Base-by-base conservation (phyloP, 2,797 vertebrate species). In the Prunella strophiata region DNA sequence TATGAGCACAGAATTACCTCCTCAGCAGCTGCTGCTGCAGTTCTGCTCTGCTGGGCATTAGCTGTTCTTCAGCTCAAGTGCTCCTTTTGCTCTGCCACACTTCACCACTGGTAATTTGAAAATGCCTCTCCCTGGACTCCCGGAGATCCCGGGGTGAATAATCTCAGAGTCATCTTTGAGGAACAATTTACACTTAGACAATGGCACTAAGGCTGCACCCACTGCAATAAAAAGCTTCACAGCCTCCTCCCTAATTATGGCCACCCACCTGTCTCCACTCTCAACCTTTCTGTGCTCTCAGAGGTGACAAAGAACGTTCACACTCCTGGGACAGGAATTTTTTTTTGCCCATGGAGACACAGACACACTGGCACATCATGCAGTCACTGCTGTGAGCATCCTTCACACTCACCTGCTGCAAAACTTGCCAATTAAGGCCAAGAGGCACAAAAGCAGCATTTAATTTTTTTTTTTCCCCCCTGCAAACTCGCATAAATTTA, bases 41-140 rank as follows among this genome's bases (percentile, higher is more conserved):
- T 71, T 93, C 94, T 81, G 92, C 94, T 96, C 95, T 63, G 18
- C 78, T 86, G 91, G 91, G 84, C 80, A 91, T 94, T 94, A 86
- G 40, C 94, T 78, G 16, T n/a, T 91, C 95, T 93, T 76, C 89
- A 87, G 84, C 88, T 91, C 70, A 93, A 96, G 91, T 87, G 76
- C 79, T 97, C 70, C 86, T 96, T 78, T 80, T 42, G 84, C 92
- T 93, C 91, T 54, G 72, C 77, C 85, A 40, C 8, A 29, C 91
- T 85, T 84, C 94, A 63, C 82, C 58, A 47, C 48, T 3, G 50
- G 61, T 57, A 61, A 91, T 91, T 91, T 80, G 57, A 79, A 89
- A 89, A 89, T 2, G 61, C 67, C 67, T 92, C 93, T 93, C 38
- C 2, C 52, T n/a, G 86, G 86, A 73, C 65, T 70, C 85, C 8